Evolutionary conservation across 1,140 invertebrate genomes (phyloP), one percentile per base, ranked within the genome.

Genomic region (Himalopsyche phryganea): DNA sequence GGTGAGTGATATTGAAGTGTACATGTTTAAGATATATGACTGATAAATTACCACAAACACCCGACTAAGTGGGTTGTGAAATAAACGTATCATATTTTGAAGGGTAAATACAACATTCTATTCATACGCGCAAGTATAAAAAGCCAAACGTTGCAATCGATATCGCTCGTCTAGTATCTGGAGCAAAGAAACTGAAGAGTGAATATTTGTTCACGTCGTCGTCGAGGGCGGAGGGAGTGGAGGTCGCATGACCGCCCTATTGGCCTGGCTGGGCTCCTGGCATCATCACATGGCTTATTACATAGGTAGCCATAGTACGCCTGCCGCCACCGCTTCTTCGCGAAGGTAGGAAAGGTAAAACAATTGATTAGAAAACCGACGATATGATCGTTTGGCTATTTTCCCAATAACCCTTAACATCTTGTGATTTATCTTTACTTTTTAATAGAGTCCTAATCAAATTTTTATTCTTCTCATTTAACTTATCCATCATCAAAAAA

Each of bases 301-400:
- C 13, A 49, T 59, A 9, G 57, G 57, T n/a, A 59, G 57, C 44
- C 57, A 59, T 36, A 52, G 33, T 40, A 40, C 57, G 14, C 32
- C 48, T n/a, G 33, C 42, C 23, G 50, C 41, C 19, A 23, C 49
- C 42, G n/a, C n/a, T n/a, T 11, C 41, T 15, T 44, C 57, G 41
- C 49, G 57, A 42, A 59, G 57, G 57, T 59, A 59, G 57, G 57
- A 51, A 41, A 59, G 57, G 57, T 59, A 59, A 59, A 45, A n/a
- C n/a, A n/a, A n/a, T n/a, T n/a, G n/a, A n/a, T 35, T 6, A 6
- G n/a, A n/a, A n/a, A n/a, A n/a, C n/a, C n/a, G n/a, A n/a, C n/a
- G n/a, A n/a, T n/a, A n/a, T n/a, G n/a, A n/a, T n/a, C n/a, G n/a
- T n/a, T n/a, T n/a, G n/a, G n/a, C n/a, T n/a, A n/a, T n/a, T n/a